Base-by-base conservation (phyloP, 2,888 invertebrate species). In the Rutpela maculata region DNA sequence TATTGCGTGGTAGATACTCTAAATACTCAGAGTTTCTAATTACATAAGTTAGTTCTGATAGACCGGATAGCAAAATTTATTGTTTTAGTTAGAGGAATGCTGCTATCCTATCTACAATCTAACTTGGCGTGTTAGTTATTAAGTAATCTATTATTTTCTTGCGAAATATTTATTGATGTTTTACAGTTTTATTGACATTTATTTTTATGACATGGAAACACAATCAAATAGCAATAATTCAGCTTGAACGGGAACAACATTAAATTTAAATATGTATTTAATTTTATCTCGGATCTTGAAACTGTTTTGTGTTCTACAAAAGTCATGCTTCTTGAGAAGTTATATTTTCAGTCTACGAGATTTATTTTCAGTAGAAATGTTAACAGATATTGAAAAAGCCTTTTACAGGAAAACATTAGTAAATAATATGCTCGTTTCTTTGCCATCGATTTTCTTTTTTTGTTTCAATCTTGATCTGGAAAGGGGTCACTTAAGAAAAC, bases 111-210 rank as follows among this genome's bases (percentile, higher is more conserved):
- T 57, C 69, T 59, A 19, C 31, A 55, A 56, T 56, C 56, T 67
- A 31, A 38, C 31, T 69, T 69, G 35, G 59, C 57, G 43, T 57
- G 69, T 69, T 57, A 17, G 19, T 59, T 31, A 59, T 69, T 57
- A 69, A 57, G 69, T 69, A 69, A 69, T 57, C 69, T 59, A 6
- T 59, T 57, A 59, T 59, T 31, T 59, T 57, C 17, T 57, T 69
- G 38, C 17, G 59, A 69, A 69, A 69, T 69, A 31, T 69, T 69
- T 57, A 69, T 69, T 69, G 19, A 35, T 26, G n/a, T 68, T 68
- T 68, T n/a, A 26, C 31, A 38, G 57, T 22, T 57, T 31, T 57
- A 18, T 18, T 35, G 31, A 69, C 69, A 35, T 57, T 35, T 69
- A 57, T 69, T 69, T 59, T 57, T 55, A 17, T 12, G 26, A 57